phyloP scores from a whole-genome alignment of 2,113 vertebrate species.

The Dicentrarchus labrax region DNA sequence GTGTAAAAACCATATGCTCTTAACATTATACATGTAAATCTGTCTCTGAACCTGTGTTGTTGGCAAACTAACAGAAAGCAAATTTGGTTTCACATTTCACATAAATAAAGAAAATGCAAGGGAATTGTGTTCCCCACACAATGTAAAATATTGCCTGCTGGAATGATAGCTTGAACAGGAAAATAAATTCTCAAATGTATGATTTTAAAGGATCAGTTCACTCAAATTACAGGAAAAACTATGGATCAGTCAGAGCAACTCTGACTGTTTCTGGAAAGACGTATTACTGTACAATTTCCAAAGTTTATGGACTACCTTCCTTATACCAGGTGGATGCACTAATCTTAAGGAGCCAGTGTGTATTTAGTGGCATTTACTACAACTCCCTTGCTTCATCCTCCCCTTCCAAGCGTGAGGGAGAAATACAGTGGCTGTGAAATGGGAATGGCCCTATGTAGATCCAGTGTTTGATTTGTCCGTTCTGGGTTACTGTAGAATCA shows the following conservation, averaged over 20 bases:
- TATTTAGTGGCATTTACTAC: no score
- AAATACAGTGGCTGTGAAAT: no score
- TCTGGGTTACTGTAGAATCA: no score
- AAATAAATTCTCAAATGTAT: background rate
- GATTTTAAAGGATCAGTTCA: background rate
- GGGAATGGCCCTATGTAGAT: no score
- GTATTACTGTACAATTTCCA: background rate
- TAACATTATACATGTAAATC: background rate
- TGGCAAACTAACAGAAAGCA: background rate
- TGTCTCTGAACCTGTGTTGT: background rate
- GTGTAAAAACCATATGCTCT: background rate
- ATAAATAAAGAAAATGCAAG: background rate
- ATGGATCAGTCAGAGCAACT: background rate
- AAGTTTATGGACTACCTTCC: background rate
- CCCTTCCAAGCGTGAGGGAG: no score
- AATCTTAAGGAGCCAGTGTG: background rate
- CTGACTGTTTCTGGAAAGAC: background rate
- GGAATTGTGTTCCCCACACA: background rate
- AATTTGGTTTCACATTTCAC: background rate
- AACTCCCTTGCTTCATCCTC: no score
- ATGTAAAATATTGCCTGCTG: background rate
- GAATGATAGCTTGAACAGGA: background rate
- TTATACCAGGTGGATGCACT: background rate
- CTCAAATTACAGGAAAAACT: background rate
- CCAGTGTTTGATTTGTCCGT: no score